Evolutionary conservation across 2,113 vertebrate genomes (phyloP), one percentile per base, ranked within the genome.

Genomic region (Rattus rattus): DNA sequence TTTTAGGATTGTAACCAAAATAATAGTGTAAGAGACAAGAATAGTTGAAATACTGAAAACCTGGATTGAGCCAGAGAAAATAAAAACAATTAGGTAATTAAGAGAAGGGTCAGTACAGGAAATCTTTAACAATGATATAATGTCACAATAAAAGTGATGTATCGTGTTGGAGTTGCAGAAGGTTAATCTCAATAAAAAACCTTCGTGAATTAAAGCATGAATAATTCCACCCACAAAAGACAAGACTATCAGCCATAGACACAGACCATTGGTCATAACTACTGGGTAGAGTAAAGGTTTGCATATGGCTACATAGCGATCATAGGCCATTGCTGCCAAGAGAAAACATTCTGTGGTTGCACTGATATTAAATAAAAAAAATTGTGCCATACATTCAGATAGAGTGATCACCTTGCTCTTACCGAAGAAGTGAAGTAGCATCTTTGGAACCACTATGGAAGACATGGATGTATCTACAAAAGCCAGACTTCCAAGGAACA

Each of bases 181-280:
- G 2, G 97, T 98, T 90, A 98, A 97, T 81, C 88, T 97, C 28
- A 94, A 92, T 43, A 98, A 56, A 43, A 98, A 73, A 28, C 47
- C 95, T 30, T 97, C 85, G 85, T 96, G 96, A 61, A 91, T 24
- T 63, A 88, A n/a, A 12, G 97, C 16, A 90, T 97, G 88, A 70
- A 98, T 86, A 49, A 88, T 79, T 43, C 98, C 98, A 95, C 83
- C 96, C 65, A 96, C 43, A 83, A 90, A 97, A 19, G 97, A 97
- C 49, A 79, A 63, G 63, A 33, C 56, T 28, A 94, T 79, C 12
- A 98, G 49, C 8, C n/a, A 28, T 0, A 61, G 47, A 24, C 54
- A 94, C n/a, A 96, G 49, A 52, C 33, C 67, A 13, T 88, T 61
- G 54, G 88, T 94, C 95, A 98, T 97, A 26, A 86, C 65, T 2